Evolutionary conservation across 2,888 invertebrate genomes (phyloP).

Genomic region (Cremastinae sp.): DNA sequence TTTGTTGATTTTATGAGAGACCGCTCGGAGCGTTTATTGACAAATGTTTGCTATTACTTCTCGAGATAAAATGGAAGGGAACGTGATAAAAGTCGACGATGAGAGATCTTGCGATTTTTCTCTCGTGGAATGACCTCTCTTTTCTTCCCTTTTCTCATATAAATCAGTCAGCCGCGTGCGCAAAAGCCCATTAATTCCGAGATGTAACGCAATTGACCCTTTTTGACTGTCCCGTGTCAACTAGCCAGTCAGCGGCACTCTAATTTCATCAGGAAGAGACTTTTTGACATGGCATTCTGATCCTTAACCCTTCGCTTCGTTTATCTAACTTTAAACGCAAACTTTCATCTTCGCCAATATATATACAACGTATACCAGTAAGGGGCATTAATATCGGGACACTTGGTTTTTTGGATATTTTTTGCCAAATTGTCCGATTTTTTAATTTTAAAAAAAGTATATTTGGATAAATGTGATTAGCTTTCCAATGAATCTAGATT

Average conservation of each 20-base stretch:
- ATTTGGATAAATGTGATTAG: no score
- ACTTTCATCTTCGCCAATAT: not conserved
- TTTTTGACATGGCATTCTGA: conserved; percentile 1
- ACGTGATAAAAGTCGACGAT: no score
- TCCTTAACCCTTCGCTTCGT: conserved; percentile 15
- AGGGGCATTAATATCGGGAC: no score
- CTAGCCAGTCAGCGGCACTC: conserved; percentile 43
- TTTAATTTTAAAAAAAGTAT: no score
- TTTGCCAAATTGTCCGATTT: no score
- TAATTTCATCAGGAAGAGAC: conserved; percentile 50
- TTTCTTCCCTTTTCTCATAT: not conserved
- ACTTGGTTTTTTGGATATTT: no score
- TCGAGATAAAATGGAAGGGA: not conserved
- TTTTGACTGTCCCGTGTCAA: conserved; percentile 45
- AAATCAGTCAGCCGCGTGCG: not conserved
- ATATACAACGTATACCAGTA: no score
- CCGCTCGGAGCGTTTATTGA: not conserved
- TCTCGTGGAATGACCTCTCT: not conserved
- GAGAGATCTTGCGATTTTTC: no score
- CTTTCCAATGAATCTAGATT: no score
- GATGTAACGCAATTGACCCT: conserved; percentile 54
- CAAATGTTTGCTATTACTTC: conserved; percentile 25
- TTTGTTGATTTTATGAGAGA: not conserved
- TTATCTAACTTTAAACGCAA: conserved; percentile 15
- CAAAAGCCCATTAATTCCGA: conserved; percentile 45